A percentile compares a stretch with the other conserved stretches of the same genome.
Conservation (phyloP, 1,140 invertebrate species). For the Drosophila arawakana region DNA sequence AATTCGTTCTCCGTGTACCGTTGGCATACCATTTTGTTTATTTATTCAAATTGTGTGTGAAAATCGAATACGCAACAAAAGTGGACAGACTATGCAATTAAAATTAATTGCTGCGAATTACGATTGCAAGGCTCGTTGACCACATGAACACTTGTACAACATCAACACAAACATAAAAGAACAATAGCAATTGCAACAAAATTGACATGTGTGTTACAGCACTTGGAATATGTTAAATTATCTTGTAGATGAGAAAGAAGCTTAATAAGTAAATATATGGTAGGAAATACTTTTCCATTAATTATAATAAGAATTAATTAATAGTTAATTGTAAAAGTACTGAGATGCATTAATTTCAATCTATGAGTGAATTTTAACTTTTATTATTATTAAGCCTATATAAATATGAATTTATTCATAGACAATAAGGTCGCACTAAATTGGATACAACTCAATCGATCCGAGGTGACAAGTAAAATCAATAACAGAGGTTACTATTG, state of each 20-base stretch:
- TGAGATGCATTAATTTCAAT: too few relatives aligned
- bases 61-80: conserved; percentile 78
- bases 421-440: neutral
- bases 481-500: neutral
- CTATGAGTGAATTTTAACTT: too few relatives aligned
- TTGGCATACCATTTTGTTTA: conserved; percentile 66
- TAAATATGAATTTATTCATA: neutral
- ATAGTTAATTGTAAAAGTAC: too few relatives aligned
- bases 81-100: conserved; percentile 75
- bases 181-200: conserved; percentile 14
- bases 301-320: too few relatives aligned
- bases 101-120: conserved; percentile 81
- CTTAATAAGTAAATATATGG: too few relatives aligned
- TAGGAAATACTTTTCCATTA: too few relatives aligned
- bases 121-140: conserved; percentile 47
- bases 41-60: conserved; percentile 82
- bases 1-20: conserved; percentile 11
- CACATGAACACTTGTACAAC: conserved; percentile 26
- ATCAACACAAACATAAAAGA: conserved; percentile 19
- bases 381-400: too few relatives aligned
- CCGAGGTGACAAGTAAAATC: neutral
- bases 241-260: too few relatives aligned
- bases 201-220: conserved; percentile 10
- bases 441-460: neutral
- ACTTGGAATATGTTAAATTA: neutral